Conservation (phyloP, 2,888 invertebrate genomes). For the Epistrophella euchroma region DNA sequence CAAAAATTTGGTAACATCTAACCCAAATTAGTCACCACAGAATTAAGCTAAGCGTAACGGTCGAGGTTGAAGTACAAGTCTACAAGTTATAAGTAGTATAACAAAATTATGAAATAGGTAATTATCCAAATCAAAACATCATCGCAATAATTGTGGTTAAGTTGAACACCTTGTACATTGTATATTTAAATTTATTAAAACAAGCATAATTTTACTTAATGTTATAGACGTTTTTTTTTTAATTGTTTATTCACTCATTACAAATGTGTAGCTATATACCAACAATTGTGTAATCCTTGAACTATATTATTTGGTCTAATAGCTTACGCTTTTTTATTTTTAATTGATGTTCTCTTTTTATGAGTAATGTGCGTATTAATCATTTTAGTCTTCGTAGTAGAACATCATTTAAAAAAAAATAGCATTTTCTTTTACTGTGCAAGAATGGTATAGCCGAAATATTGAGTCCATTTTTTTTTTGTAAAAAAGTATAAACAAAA, state of each 20-base stretch:
- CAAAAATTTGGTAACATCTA: conserved; percentile 61
- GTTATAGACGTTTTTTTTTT: background rate
- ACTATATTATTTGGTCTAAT: conserved; percentile 42
- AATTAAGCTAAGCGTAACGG: conserved; percentile 56
- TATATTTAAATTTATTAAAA: conserved; percentile 10
- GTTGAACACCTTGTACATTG: conserved; percentile 41
- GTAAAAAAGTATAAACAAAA: too few relatives aligned
- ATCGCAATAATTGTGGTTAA: conserved; percentile 23
- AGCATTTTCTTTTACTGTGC: too few relatives aligned
- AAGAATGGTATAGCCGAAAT: too few relatives aligned
- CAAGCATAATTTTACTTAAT: conserved; percentile 3
- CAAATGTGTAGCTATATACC: background rate
- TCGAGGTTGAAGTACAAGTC: conserved; percentile 59
- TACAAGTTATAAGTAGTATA: conserved; percentile 43
- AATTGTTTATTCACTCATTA: background rate
- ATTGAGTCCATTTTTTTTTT: too few relatives aligned
- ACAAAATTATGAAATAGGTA: conserved; percentile 51
- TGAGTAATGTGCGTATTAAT: background rate
- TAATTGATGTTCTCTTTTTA: background rate
- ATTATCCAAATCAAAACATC: conserved; percentile 38
- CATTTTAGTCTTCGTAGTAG: background rate
- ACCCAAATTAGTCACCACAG: conserved; percentile 49
- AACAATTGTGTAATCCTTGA: conserved; percentile 33
- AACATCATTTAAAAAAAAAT: background rate
- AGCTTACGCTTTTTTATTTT: background rate